A percentile compares a stretch with the other conserved stretches of the same genome.
Conservation (phyloP, 1,140 invertebrate genomes). For the Ruditapes philippinarum region DNA sequence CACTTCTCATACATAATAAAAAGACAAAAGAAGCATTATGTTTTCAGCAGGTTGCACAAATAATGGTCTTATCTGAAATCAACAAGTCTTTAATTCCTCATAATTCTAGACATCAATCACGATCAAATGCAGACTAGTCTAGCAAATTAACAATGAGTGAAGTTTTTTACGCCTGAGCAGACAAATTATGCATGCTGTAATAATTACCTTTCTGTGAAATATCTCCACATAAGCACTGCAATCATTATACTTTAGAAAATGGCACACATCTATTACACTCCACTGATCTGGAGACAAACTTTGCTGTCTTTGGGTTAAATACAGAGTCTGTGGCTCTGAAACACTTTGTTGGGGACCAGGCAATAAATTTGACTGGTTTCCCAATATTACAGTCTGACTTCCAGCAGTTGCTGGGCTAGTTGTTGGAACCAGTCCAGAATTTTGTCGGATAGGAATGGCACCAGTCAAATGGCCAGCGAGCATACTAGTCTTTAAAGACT, state of each 20-base stretch:
- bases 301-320: constrained; percentile 64
- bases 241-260: constrained; percentile 66
- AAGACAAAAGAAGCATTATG: too few relatives aligned
- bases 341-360: not conserved
- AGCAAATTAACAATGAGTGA: too few relatives aligned
- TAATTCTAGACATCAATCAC: too few relatives aligned
- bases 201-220: constrained; percentile 62
- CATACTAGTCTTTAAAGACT: not conserved
- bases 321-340: constrained; percentile 58
- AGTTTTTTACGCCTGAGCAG: too few relatives aligned
- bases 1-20: too few relatives aligned
- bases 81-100: too few relatives aligned
- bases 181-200: too few relatives aligned
- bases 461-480: constrained; percentile 58
- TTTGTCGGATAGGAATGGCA: constrained; percentile 42
- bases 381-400: not conserved
- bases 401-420: not conserved
- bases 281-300: constrained; percentile 50
- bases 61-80: too few relatives aligned
- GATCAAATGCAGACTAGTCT: too few relatives aligned
- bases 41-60: too few relatives aligned
- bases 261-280: constrained; percentile 64
- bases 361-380: constrained; percentile 28
- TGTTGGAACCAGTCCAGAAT: constrained; percentile 46
- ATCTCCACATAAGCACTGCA: constrained; percentile 65